Evolutionary conservation across 2,797 vertebrate genomes (phyloP), one percentile per base, ranked within the genome.

Genomic region (Cirrhinus mrigala): DNA sequence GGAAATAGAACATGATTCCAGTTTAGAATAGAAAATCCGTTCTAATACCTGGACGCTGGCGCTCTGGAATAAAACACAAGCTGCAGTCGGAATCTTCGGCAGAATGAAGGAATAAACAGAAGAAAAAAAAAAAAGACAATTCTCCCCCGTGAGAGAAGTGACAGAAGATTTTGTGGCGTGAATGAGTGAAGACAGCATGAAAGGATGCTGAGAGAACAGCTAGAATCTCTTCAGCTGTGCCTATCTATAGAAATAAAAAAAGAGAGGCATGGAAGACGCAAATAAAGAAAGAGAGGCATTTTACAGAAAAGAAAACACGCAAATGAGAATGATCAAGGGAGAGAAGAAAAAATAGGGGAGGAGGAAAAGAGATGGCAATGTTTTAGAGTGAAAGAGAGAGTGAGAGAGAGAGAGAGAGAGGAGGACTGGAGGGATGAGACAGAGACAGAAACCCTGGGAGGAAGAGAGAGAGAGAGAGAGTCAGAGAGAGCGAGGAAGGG

Each of bases 1-100:
- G 95, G 90, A 95, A 94, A 92, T 93, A 95, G 91, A 94, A 95
- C 92, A 95, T 94, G 91, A 69, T 89, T 82, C 64, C 79, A 78
- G 87, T 75, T 87, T 81, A 91, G 92, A 82, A 58, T 20, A 60
- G 12, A 60, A 44, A 86, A 77, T 70, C 85, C 46, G 81, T 88
- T 90, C 90, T 27, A 52, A 77, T 81, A 76, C 18, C 15, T 50
- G 27, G 54, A 69, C 33, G 52, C 88, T 54, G 54, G 88, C 87
- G 89, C 40, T 76, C 81, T 56, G 54, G 66, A 84, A 87, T 48
- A n/a, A 75, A 48, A 70, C 24, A 56, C 52, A 84, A 81, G n/a
- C 64, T 70, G 73, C 62, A 77, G 68, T 60, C 60, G 9, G 64
- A 87, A 64, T 82, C 88, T 74, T 76, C 87, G 4, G 56, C 66